Evolutionary conservation across 2,113 vertebrate species (phyloP).

Genomic region (Passer montanus): DNA sequence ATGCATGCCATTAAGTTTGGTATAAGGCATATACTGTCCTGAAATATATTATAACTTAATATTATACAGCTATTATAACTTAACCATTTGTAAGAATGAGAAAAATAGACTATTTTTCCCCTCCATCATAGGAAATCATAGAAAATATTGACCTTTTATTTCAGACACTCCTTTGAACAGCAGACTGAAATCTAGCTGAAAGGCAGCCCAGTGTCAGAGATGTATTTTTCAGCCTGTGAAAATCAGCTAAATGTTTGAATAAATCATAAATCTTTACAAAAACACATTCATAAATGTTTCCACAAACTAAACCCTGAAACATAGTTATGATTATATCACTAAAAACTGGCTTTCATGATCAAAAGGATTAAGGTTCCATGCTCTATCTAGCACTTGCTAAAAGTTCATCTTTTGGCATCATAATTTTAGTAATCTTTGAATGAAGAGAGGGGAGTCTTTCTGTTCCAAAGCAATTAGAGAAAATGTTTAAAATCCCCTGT

Average conservation of each 20-base stretch:
- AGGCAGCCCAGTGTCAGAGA: neutral
- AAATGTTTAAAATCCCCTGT: neutral
- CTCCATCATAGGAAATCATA: neutral
- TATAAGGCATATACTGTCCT: neutral
- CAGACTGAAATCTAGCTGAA: neutral
- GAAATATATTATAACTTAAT: neutral
- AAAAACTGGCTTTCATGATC: neutral
- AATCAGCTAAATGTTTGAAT: neutral
- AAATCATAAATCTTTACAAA: neutral
- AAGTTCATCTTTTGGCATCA: neutral
- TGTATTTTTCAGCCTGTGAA: neutral
- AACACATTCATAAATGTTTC: neutral
- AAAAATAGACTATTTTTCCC: neutral
- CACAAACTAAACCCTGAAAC: neutral
- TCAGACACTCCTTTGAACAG: neutral
- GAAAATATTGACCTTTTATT: neutral
- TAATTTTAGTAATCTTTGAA: neutral
- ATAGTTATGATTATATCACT: neutral
- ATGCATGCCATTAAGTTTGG: neutral
- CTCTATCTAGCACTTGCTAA: neutral
- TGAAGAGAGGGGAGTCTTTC: fast-evolving
- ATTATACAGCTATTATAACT: neutral
- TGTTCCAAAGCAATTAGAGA: neutral
- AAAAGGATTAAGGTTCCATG: neutral
- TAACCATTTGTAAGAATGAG: neutral